Conservation (phyloP, 2,888 invertebrate genomes). For the Nomada fabriciana region DNA sequence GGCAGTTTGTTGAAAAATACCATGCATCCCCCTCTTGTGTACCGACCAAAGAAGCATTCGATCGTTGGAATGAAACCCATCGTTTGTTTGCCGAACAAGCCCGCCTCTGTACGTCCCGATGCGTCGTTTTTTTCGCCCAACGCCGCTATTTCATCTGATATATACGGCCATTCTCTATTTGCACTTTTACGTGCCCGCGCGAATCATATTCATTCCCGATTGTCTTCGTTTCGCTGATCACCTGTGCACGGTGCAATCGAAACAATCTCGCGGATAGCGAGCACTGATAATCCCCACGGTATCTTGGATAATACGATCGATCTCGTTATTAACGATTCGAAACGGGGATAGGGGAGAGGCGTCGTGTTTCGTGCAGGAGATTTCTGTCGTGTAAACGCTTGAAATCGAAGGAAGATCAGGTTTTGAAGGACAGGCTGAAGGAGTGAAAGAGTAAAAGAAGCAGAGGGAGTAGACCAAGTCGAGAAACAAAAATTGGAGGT, state of each 20-base stretch:
- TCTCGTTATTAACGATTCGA: constrained; percentile 39
- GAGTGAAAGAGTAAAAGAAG: constrained; percentile 17
- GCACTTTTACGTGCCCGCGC: constrained; percentile 18
- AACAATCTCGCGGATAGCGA: not conserved
- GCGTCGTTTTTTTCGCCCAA: not conserved
- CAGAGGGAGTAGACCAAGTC: constrained; percentile 3
- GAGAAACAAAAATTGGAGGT: constrained; percentile 43
- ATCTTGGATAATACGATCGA: constrained; percentile 42
- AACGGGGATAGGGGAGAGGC: not conserved
- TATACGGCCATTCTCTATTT: constrained; percentile 37
- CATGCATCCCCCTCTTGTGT: constrained; percentile 59
- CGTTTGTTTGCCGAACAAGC: constrained; percentile 70
- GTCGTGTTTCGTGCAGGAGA: constrained; percentile 12
- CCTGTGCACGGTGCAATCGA: not conserved
- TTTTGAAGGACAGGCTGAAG: constrained; percentile 66
- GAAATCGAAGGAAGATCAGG: constrained; percentile 60
- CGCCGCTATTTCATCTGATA: constrained; percentile 30
- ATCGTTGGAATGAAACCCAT: constrained; percentile 62
- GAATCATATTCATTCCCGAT: constrained; percentile 13
- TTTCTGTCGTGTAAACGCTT: constrained; percentile 29
- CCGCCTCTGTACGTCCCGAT: not conserved
- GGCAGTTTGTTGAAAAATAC: constrained; percentile 81
- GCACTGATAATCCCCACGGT: not conserved
- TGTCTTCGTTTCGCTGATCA: constrained; percentile 25
- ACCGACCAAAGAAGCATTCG: constrained; percentile 62